Percentiles rank a stretch among this genome's conserved stretches.
Evolutionary conservation across 2,113 vertebrate species (phyloP).

Genomic region (Microtus oregoni): DNA sequence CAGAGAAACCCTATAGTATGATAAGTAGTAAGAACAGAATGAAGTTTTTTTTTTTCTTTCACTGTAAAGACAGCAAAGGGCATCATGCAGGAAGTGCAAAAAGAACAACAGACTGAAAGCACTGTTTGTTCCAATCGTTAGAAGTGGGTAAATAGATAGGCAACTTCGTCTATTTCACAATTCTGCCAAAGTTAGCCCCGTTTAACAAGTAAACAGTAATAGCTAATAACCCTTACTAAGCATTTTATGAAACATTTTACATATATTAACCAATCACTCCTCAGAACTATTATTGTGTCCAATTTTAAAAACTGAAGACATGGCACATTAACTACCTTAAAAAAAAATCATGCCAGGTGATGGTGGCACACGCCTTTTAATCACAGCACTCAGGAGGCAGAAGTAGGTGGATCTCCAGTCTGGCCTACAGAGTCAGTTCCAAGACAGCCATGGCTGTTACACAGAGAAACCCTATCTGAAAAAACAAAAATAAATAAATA

Average conservation of each 20-base stretch:
- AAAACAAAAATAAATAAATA: neutral
- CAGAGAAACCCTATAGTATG: neutral
- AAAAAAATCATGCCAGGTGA: neutral
- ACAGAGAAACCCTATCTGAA: no score
- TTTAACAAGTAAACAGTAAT: neutral
- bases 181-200: neutral
- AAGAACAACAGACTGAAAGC: neutral
- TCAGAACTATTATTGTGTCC: neutral
- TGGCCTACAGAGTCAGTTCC: no score
- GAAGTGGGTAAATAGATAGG: neutral
- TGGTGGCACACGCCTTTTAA: no score
- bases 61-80: neutral
- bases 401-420: no score
- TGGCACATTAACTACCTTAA: neutral
- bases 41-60: neutral
- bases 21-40: conserved; percentile 13
- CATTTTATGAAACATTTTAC: neutral
- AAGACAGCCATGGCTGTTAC: no score
- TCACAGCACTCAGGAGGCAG: no score
- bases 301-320: neutral
- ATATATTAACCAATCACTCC: neutral
- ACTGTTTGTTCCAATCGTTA: neutral
- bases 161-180: conserved; percentile 7
- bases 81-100: neutral
- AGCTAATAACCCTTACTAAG: neutral